Conservation (phyloP, 2,888 invertebrate genomes). For the Rosalia funebris region DNA sequence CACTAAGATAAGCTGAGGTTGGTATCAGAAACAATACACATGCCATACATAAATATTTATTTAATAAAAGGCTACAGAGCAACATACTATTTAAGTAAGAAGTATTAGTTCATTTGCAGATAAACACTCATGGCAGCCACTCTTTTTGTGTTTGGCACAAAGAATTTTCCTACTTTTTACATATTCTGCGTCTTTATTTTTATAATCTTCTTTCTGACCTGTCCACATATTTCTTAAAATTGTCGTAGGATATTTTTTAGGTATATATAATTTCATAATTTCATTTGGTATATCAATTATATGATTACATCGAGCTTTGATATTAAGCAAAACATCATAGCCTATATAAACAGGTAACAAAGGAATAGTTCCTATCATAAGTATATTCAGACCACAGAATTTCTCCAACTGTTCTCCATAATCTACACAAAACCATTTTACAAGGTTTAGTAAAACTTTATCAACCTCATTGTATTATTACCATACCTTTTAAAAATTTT, state of each 20-base stretch:
- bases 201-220: not conserved
- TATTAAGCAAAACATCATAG: constrained; percentile 27
- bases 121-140: constrained; percentile 31
- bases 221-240: not conserved
- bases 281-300: constrained; percentile 18
- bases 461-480: not conserved
- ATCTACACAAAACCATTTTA: constrained; percentile 8
- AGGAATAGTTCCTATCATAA: constrained; percentile 26
- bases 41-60: too few species aligned
- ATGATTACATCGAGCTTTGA: constrained; percentile 9
- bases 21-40: too few species aligned
- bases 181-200: constrained; percentile 16
- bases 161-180: constrained; percentile 29
- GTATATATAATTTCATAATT: constrained; percentile 10
- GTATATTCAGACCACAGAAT: constrained; percentile 2
- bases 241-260: constrained; percentile 2
- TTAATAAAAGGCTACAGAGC: too few species aligned
- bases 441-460: not conserved
- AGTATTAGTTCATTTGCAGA: not conserved
- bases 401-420: not conserved
- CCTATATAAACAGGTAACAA: constrained; percentile 32
- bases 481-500: too few species aligned
- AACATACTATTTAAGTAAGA: too few species aligned
- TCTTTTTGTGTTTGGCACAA: constrained; percentile 37
- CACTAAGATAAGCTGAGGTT: too few species aligned